Base-by-base conservation (phyloP, 2,113 vertebrate species). In the Pedionomus torquatus region DNA sequence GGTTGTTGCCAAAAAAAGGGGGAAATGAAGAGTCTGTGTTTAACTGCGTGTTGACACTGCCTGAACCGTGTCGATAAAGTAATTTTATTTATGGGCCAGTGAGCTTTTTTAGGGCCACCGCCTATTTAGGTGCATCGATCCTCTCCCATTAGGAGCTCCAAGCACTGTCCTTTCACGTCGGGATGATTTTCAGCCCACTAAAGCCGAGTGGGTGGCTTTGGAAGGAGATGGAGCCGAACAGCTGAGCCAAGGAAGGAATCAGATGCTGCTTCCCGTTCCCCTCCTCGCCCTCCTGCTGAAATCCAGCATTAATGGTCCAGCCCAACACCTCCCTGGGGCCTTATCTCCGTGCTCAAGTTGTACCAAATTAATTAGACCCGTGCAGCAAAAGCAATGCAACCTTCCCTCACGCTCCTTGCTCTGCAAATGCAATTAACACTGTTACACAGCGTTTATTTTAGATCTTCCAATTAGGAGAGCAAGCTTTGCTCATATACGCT, bases 361-460 rank as follows among this genome's bases (percentile, higher is more conserved):
- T 79, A 92, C 94, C 87, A 95, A 93, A 93, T 97, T 97, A 96
- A 97, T 95, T 97, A 95, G 95, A 82, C 54, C 3, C 15, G 76
- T 52, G 6, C 83, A 89, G 95, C 88, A 86, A 52, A 63, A 55
- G 69, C 91, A 64, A 4, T 5, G 10, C 83, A 95, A 0, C 75
- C 87, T 89, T 91, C 90, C 91, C 93, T 31, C 30, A 28, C 19
- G 0, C 70, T 91, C 83, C 64, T 55, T 21, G 28, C 69, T 79
- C 89, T 82, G 74, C 87, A 52, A 69, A 91, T 19, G 74, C 89
- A 95, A 93, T 96, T 95, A 91, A 90, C 4, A 8, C 75, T 2
- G 58, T 25, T 61, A 18, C 2, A 9, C 54, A 9, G 95, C 8
- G 87, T 72, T 95, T 95, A 84, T 93, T 93, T 87, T 65, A 84